Base-by-base conservation (phyloP, 64 coral and sea anemone species). In the Actinia equina region DNA sequence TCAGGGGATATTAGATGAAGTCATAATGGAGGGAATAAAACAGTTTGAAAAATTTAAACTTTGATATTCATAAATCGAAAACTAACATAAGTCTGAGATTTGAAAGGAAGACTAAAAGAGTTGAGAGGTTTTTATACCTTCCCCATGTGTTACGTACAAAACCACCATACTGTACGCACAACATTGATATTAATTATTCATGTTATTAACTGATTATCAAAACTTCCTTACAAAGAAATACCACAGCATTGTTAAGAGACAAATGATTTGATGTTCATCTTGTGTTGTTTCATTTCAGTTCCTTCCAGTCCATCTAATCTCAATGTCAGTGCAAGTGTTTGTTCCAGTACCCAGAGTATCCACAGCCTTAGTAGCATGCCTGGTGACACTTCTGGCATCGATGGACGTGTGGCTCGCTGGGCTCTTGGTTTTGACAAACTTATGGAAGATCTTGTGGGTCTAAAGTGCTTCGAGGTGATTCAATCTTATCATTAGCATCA, bases 341-440 rank as follows among this genome's bases (percentile, higher is more conserved):
- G 86, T 20, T 93, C 94, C 17, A 93, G 94, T 54, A 90, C 84
- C 43, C 94, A 88, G 25, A 96, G 94, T 63, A 87, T 96, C 41
- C 91, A 96, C 79, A 96, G 94, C 82, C 67, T 93, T 14, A 60
- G 86, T 67, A 96, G 94, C 77, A 83, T 96, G 84, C 88, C 91
- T 14, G 88, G 91, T 14, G 94, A 95, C 30, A 79, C 44, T n/a
- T 82, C 94, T 22, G 82, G 86, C 19, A 79, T 86, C 71, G 91
- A 98, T 78, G 90, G 90, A 11, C 77, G 91, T 64, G 96, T 95
- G 0, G 59, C 85, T 44, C 79, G 90, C 46, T 98, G 96, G 96
- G 96, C 96, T 19, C 74, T 95, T 57, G 93, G 93, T 11, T 88
- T 98, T 76, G 96, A 98, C 89, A 94, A 94, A 54, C 71, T 98